phyloP scores from a whole-genome alignment of 2,113 vertebrate genomes.

The Syrrhaptes paradoxus region DNA sequence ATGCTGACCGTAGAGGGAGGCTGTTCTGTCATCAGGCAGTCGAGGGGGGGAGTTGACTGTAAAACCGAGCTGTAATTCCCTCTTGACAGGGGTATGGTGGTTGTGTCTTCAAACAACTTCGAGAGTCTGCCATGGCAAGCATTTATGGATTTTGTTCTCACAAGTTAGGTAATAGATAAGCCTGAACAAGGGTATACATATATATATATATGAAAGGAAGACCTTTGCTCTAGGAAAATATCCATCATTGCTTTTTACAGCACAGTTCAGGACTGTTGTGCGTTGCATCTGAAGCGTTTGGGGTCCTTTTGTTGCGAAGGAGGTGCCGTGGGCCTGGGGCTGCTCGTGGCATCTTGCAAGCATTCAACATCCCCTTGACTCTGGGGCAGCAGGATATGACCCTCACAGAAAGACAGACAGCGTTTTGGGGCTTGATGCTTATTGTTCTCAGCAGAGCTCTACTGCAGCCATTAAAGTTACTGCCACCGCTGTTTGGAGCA shows the following conservation, averaged over 20 bases:
- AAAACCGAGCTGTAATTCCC: background rate
- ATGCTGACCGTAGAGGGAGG: background rate
- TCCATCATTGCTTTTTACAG: background rate
- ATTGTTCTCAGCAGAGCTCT: constrained; percentile 36
- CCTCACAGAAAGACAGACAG: background rate
- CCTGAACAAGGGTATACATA: background rate
- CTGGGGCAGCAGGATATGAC: background rate
- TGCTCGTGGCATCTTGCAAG: background rate
- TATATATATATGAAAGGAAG: background rate
- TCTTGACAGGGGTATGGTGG: background rate
- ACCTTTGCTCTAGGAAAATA: constrained; percentile 36
- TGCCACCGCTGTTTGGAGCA: background rate
- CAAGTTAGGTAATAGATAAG: background rate
- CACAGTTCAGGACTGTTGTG: background rate
- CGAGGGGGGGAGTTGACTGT: background rate
- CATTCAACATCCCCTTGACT: background rate
- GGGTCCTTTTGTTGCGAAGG: background rate
- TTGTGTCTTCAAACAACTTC: constrained; percentile 11
- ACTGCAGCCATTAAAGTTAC: constrained; percentile 23
- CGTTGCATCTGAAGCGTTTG: background rate
- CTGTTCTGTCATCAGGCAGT: background rate
- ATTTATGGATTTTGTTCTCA: constrained; percentile 21
- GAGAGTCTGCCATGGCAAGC: background rate
- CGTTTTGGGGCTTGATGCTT: background rate
- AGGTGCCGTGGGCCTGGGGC: background rate